Base-by-base conservation (phyloP, 2,113 vertebrate genomes). In the Prinia subflava region DNA sequence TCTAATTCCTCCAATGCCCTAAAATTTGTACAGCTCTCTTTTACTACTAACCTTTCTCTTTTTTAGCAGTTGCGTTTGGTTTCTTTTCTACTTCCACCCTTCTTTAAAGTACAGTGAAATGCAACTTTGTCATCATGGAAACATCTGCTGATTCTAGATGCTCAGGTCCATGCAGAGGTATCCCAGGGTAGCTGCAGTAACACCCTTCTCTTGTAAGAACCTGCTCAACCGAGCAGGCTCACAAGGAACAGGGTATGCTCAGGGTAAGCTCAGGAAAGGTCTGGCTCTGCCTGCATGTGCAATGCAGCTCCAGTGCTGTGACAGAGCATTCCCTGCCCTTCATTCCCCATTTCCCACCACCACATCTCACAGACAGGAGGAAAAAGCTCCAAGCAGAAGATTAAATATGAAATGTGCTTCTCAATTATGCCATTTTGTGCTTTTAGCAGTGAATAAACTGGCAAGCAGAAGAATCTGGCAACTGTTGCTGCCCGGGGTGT, bases 401-500 rank as follows among this genome's bases (percentile, higher is more conserved):
- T 13, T 22, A n/a, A 53, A 27, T 4, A 46, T 0, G 8, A 76
- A 15, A 19, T 19, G 1, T 9, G 22, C 33, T 62, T 30, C n/a
- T 59, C 55, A 69, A 1, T 3, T 5, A 39, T 4, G 9, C 22
- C 27, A n/a, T 68, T 17, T 22, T 39, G 47, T 37, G 67, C 21
- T 53, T 80, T 69, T 6, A 65, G 20, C 30, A 69, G 62, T 14
- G 14, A 80, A 44, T 13, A 31, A 80, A 37, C 5, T 3, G 46
- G 16, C 25, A n/a, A 69, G 0, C 64, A 15, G 17, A 79, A 50
- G 11, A 42, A 79, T 33, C 3, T 4, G 47, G 18, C 23, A 30
- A 70, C 0, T 33, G 46, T 23, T 15, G 6, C 5, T 16, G 75
- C 16, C 2, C 0, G 11, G 69, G 56, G 39, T 4, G 8, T 4